A percentile compares a stretch with the other conserved stretches of the same genome.
These are phyloP conservation scores for Calycopis cecrops DNA, from an alignment of 1,140 invertebrate species.

Conservation along the genomic window DNA sequence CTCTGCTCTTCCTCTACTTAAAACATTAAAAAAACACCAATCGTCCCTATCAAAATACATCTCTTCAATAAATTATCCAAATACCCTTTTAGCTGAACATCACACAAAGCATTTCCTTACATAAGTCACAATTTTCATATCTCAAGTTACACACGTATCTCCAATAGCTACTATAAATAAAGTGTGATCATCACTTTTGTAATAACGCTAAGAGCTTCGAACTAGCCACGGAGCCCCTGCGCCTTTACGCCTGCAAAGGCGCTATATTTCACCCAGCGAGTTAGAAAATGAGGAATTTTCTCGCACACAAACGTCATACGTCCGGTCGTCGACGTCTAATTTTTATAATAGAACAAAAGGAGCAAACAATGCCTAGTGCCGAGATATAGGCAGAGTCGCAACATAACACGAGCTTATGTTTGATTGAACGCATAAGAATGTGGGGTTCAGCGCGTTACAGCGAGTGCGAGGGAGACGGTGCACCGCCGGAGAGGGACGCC, in stretches of 20 bases:
- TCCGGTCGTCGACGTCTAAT: constrained; percentile 48
- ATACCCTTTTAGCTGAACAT: no score
- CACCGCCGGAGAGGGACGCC: constrained; percentile 39
- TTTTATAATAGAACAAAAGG: constrained; percentile 58
- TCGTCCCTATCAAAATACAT: no score
- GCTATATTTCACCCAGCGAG: constrained; percentile 20
- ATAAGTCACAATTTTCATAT: no score
- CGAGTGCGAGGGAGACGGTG: constrained; percentile 33
- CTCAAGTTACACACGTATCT: neutral
- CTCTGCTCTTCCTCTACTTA: no score
- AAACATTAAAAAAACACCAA: no score
- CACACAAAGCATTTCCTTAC: no score
- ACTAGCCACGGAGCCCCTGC: constrained; percentile 11
- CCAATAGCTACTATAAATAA: constrained; percentile 9
- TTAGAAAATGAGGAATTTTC: constrained; percentile 34
- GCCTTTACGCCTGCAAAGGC: constrained; percentile 13
- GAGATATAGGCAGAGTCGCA: constrained; percentile 45
- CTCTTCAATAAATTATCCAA: no score
- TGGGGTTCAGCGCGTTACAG: constrained; percentile 41
- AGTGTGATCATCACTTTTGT: constrained; percentile 9
- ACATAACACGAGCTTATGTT: constrained; percentile 53
- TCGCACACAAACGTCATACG: constrained; percentile 26
- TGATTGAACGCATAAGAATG: constrained; percentile 72
- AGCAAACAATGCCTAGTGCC: constrained; percentile 45
- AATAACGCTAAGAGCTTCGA: constrained; percentile 10